Conservation (phyloP, 2,113 vertebrate species). For the Thymallus thymallus region DNA sequence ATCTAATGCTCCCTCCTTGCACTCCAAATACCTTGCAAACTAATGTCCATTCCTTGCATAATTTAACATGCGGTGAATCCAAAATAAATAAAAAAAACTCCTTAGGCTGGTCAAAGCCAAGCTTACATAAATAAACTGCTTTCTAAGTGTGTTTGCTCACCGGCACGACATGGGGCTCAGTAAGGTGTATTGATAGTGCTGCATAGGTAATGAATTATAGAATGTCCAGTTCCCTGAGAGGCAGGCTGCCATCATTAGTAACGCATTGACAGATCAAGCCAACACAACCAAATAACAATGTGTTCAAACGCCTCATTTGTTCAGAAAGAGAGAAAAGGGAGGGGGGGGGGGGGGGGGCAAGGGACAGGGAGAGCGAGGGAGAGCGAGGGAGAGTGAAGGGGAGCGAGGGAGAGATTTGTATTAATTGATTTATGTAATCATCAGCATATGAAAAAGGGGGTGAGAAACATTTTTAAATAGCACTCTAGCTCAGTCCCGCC, state of each 20-base stretch:
- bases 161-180: background rate
- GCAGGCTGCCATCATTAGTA: slow-evolving; percentile 17
- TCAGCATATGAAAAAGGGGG: slow-evolving; percentile 24
- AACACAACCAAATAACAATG: slow-evolving; percentile 40
- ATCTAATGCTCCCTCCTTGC: background rate
- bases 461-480: background rate
- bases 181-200: background rate
- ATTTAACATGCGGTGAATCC: slow-evolving; percentile 31
- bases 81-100: slow-evolving; percentile 37
- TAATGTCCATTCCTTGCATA: slow-evolving; percentile 26
- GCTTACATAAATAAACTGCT: slow-evolving; percentile 5
- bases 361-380: background rate
- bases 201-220: background rate
- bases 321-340: slow-evolving; percentile 18
- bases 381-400: slow-evolving; percentile 10
- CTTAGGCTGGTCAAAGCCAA: slow-evolving; percentile 3
- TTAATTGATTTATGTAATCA: slow-evolving; percentile 66
- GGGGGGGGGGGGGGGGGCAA: too few species aligned
- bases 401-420: slow-evolving; percentile 34
- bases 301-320: slow-evolving; percentile 60
- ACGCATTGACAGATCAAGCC: slow-evolving; percentile 38
- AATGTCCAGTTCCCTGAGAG: background rate
- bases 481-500: slow-evolving; percentile 12
- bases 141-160: slow-evolving; percentile 5
- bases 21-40: slow-evolving; percentile 12